These are phyloP conservation scores for Picus viridis DNA, from an alignment of 2,797 vertebrate species.

Conservation along the genomic window DNA sequence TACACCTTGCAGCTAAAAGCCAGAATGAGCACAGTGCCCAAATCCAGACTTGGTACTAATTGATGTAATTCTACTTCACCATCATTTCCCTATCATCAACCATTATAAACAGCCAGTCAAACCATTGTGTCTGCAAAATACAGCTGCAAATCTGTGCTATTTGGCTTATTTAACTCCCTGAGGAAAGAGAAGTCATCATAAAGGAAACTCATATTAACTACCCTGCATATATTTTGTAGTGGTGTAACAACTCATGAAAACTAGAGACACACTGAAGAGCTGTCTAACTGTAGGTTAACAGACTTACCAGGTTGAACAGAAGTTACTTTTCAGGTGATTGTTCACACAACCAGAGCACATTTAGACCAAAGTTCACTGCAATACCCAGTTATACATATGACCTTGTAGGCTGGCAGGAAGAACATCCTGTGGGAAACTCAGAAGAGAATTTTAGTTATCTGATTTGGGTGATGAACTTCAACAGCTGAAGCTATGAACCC, in stretches of 20 bases:
- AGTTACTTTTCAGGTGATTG: background rate
- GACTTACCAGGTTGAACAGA: background rate
- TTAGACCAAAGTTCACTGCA: slow-evolving; percentile 11
- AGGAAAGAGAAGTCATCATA: background rate
- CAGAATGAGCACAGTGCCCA: background rate
- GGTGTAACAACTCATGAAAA: background rate
- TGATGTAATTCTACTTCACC: background rate
- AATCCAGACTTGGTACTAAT: background rate
- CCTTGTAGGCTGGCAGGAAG: slow-evolving; percentile 36
- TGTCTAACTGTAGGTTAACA: background rate
- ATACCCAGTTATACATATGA: slow-evolving; percentile 49
- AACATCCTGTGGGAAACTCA: slow-evolving; percentile 54
- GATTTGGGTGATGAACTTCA: slow-evolving; percentile 67
- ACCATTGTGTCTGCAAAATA: background rate
- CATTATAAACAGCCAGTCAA: background rate
- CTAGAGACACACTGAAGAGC: background rate
- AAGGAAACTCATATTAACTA: background rate
- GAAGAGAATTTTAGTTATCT: slow-evolving; percentile 57
- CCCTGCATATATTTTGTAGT: background rate
- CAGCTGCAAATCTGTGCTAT: background rate
- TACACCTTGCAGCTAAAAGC: background rate
- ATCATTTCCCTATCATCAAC: background rate
- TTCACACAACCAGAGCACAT: background rate
- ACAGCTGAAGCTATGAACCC: slow-evolving; percentile 62
- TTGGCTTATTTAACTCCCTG: background rate